Evolutionary conservation across 2,113 vertebrate genomes (phyloP), one percentile per base, ranked within the genome.

Genomic region (Dicaeum eximium): DNA sequence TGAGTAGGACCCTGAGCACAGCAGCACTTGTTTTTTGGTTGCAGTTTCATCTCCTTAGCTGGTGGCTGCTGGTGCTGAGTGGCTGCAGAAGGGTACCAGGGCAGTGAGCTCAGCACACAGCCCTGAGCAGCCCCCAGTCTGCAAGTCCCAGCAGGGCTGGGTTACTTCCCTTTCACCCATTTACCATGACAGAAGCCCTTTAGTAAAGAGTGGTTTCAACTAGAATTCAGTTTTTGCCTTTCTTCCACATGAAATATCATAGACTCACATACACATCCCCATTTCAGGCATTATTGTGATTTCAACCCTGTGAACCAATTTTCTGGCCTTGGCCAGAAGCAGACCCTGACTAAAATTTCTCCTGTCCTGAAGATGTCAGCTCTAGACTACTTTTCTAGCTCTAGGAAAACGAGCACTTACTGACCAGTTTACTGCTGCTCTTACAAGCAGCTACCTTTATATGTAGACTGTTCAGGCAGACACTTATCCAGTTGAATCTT

Each of bases 1-100:
- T 0, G 0, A 58, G 20, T 2, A 80, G 71, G 12, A 67, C 30
- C 6, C 22, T 3, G 44, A 42, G 57, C 35, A 57, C 40, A 57
- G 45, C 45, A 73, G 45, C 24, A 50, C 9, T 23, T 65, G 27
- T 13, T 27, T 73, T 30, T 27, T 22, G 30, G 57, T 3, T 21
- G 9, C 42, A 64, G 40, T 3, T 9, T 24, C 37, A 13, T 50
- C 47, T 84, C 60, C n/a, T 50, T 40, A 25, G 48, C 13, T 20
- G 21, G 33, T 20, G 38, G 25, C 51, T 80, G 51, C 69, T 47
- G 6, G 11, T 18, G 14, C 61, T 30, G 30, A 6, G 17, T 1
- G 3, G 38, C 38, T 70, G 19, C 38, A 90, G 60, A 61, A 80
- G 11, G 38, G 40, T 57, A 16, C 5, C 28, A 53, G 28, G 23